These are phyloP conservation scores for Ceramica pisi DNA, from an alignment of 2,888 invertebrate species.

Conservation along the genomic window DNA sequence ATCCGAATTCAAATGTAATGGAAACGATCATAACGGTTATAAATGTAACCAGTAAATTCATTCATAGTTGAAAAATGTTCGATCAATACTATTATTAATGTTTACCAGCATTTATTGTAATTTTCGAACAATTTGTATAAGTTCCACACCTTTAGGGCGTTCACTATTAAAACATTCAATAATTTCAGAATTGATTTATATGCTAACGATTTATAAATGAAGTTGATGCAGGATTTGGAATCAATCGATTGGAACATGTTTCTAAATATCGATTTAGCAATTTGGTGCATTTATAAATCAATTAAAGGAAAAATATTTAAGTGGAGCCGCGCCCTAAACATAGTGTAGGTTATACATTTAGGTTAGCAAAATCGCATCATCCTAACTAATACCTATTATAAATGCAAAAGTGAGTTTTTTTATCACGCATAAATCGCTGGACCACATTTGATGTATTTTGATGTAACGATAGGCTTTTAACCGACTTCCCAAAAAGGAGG, in stretches of 20 bases:
- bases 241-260: constrained; percentile 48
- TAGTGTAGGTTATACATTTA: too few relatives aligned
- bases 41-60: constrained; percentile 46
- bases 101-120: constrained; percentile 54
- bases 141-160: constrained; percentile 57
- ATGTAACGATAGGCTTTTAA: too few relatives aligned
- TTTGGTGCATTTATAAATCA: constrained; percentile 40
- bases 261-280: constrained; percentile 47
- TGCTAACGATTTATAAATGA: constrained; percentile 53
- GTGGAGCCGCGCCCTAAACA: background rate
- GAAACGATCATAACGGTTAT: constrained; percentile 42
- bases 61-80: constrained; percentile 60
- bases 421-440: too few relatives aligned
- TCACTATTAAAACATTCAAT: constrained; percentile 59
- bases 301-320: constrained; percentile 29
- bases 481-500: too few relatives aligned
- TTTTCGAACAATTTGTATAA: constrained; percentile 58
- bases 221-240: constrained; percentile 37
- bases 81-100: constrained; percentile 54
- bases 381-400: too few relatives aligned
- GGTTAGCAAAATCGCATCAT: too few relatives aligned
- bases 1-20: constrained; percentile 45
- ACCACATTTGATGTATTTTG: too few relatives aligned
- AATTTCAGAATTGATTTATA: constrained; percentile 58
- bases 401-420: too few relatives aligned